Evolutionary conservation across 2,888 invertebrate species (phyloP).

Genomic region (Cataglyphis altisquamis): DNA sequence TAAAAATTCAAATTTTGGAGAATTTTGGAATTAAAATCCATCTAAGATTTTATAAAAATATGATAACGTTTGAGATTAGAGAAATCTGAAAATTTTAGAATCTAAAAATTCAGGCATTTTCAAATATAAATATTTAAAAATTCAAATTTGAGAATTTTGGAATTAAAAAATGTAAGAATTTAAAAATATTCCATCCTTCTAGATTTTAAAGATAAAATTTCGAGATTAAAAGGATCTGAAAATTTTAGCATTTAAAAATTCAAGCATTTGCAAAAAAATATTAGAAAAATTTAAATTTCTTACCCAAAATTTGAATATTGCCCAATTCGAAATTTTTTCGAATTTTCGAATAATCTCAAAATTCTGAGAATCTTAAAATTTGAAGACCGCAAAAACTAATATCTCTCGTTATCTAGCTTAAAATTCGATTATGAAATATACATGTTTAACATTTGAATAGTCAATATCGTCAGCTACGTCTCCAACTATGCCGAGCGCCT

Average conservation of each 20-base stretch:
- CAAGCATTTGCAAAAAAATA: not conserved
- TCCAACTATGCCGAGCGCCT: not conserved
- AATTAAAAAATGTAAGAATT: too few relatives aligned
- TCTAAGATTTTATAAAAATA: too few relatives aligned
- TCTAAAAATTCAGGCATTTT: too few relatives aligned
- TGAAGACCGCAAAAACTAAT: conserved; percentile 28
- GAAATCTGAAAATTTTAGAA: too few relatives aligned
- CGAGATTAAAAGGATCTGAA: not conserved
- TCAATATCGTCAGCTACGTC: not conserved
- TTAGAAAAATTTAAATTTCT: not conserved
- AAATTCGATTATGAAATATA: conserved; percentile 18
- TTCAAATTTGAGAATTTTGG: too few relatives aligned
- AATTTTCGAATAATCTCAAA: not conserved
- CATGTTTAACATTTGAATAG: conserved; percentile 43
- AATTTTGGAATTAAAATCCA: too few relatives aligned
- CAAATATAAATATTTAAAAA: too few relatives aligned
- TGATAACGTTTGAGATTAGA: too few relatives aligned
- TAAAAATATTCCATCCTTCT: too few relatives aligned
- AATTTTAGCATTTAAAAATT: not conserved
- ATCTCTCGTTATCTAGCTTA: conserved; percentile 39
- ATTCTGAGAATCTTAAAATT: not conserved
- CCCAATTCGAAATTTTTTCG: not conserved
- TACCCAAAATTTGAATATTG: not conserved
- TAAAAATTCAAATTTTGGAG: too few relatives aligned
- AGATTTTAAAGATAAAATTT: not conserved